Percentiles rank a stretch among this genome's conserved stretches.
Evolutionary conservation across 2,888 invertebrate species (phyloP).

Genomic region (Zootermopsis nevadensis): DNA sequence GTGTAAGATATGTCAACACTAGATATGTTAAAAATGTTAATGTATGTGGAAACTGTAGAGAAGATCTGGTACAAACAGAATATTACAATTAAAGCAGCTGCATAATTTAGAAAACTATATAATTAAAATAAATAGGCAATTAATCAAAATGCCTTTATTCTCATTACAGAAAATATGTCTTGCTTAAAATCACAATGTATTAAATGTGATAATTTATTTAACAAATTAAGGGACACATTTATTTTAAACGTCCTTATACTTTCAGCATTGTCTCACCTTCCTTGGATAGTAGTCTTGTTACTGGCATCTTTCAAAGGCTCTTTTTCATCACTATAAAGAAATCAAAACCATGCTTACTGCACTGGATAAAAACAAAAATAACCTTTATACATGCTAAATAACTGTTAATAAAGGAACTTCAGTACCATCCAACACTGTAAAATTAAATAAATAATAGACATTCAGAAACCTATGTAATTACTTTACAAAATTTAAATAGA

Average conservation of each 20-base stretch:
- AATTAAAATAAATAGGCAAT: too few relatives aligned
- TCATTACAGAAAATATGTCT: too few relatives aligned
- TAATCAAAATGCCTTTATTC: too few relatives aligned
- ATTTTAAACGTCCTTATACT: background rate
- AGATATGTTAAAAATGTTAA: too few relatives aligned
- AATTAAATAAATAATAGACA: background rate
- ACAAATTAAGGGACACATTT: too few relatives aligned
- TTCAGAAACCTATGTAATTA: background rate
- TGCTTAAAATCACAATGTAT: too few relatives aligned
- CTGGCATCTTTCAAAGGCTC: conserved; percentile 79
- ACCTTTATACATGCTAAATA: conserved; percentile 5
- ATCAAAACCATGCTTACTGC: conserved; percentile 40
- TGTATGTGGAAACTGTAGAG: too few relatives aligned
- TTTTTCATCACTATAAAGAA: conserved; percentile 77
- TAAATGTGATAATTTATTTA: too few relatives aligned
- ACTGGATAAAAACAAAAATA: conserved; percentile 18
- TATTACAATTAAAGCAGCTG: too few relatives aligned
- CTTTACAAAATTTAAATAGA: background rate
- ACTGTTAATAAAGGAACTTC: background rate
- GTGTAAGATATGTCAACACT: too few relatives aligned
- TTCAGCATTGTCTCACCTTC: conserved; percentile 37
- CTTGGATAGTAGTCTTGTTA: conserved; percentile 61
- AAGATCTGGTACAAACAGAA: too few relatives aligned
- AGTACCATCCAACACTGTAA: background rate
- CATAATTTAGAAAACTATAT: too few relatives aligned